These are phyloP conservation scores for Lasius fuliginosus DNA, from an alignment of 2,888 invertebrate species.

Conservation along the genomic window DNA sequence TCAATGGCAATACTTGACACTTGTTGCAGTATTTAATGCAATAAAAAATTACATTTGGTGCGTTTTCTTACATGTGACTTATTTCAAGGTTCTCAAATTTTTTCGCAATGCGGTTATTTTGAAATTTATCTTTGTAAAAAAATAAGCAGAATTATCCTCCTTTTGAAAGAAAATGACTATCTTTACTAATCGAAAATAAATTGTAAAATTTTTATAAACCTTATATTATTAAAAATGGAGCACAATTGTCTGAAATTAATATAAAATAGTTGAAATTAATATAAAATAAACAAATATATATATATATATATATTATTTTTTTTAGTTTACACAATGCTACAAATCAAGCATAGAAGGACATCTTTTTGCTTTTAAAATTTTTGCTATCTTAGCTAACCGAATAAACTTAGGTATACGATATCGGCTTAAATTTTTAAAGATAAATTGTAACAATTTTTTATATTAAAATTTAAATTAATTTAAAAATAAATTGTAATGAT, in stretches of 20 bases:
- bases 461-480: no score
- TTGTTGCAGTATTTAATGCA: neutral
- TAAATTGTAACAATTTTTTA: no score
- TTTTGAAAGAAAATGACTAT: neutral
- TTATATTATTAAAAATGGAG: neutral
- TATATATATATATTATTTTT: neutral
- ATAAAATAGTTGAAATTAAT: neutral
- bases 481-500: neutral
- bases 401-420: no score
- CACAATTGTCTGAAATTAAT: neutral
- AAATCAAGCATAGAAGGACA: no score
- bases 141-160: neutral
- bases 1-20: conserved; percentile 4
- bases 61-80: neutral
- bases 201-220: neutral
- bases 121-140: neutral
- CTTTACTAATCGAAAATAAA: neutral
- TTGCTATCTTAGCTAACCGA: no score
- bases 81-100: conserved; percentile 25
- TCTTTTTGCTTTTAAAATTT: no score
- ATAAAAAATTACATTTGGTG: neutral
- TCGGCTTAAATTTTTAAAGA: no score
- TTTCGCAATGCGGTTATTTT: neutral
- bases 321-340: no score
- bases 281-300: neutral